Base-by-base conservation (phyloP, 2,888 invertebrate genomes). In the Dicycla oo region DNA sequence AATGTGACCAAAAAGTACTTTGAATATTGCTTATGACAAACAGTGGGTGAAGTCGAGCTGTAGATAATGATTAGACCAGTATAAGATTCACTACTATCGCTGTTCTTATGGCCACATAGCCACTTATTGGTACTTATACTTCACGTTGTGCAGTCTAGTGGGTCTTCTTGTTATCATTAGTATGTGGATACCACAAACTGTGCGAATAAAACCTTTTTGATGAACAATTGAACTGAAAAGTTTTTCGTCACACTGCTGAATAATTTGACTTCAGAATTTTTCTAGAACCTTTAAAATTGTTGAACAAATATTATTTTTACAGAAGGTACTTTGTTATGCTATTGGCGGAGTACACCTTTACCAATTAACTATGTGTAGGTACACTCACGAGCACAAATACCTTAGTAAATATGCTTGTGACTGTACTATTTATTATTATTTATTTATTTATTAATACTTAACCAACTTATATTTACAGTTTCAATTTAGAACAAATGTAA, bases 41-140 rank as follows among this genome's bases (percentile, higher is more conserved):
- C 38, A 38, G 38, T 38, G 38, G 38, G 7, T 38, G 38, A 38
- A 38, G 38, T 38, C 38, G 38, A 38, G 38, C 38, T 38, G 34
- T 6, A 6, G 34, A 34, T 34, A 34, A 30, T 30, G 34, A 34
- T 34, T 34, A 34, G 3, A 34, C 34, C 3, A 34, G 0, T 34
- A 34, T 47, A 10, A 18, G 7, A 10, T 20, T 20, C 2, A 18
- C 1, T 47, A 43, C 40, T 43, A 53, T 26, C 78, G 72, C 78
- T 72, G 20, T 53, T 77, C 53, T 69, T 30, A 61, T 72, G 54
- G 78, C 86, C 86, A 60, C 51, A 56, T n/a, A 11, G 43, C 68
- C 61, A 54, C 78, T 79, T 76, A 82, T 67, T 82, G 82, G 76
- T 80, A 72, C 79, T 86, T 62, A 67, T 76, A 83, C 47, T 78